A percentile compares a stretch with the other conserved stretches of the same genome.
These are phyloP conservation scores for Chrysolina oricalcia DNA, from an alignment of 2,888 invertebrate species.

Conservation along the genomic window DNA sequence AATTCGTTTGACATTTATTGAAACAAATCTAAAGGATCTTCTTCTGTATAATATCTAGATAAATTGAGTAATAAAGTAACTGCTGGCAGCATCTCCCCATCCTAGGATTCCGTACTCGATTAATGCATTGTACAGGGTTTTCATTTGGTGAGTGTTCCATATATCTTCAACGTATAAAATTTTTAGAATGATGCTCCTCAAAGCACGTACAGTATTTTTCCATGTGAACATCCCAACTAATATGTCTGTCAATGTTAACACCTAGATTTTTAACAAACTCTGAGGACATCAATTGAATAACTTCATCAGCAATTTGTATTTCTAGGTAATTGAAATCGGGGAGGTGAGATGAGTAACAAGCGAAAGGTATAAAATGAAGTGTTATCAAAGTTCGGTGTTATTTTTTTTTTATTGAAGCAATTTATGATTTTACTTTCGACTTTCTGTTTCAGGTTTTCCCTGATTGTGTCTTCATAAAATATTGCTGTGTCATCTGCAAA, in stretches of 20 bases:
- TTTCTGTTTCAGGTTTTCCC: conserved; percentile 9
- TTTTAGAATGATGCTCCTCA: conserved; percentile 13
- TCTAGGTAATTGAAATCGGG: too few species aligned
- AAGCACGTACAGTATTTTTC: background rate
- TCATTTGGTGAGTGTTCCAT: too few species aligned
- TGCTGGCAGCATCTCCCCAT: too few species aligned
- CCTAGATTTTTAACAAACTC: conserved; percentile 15
- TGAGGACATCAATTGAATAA: too few species aligned
- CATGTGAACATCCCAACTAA: conserved; percentile 17
- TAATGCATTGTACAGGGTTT: too few species aligned
- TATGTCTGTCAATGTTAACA: conserved; percentile 23
- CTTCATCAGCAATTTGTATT: too few species aligned
- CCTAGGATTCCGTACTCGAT: too few species aligned
- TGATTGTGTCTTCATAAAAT: conserved; percentile 16
- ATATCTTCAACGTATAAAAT: background rate
- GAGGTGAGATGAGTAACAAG: conserved; percentile 21
- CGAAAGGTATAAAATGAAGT: background rate
- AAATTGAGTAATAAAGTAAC: background rate
- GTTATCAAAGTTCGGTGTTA: conserved; percentile 6
- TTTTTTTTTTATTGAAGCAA: conserved; percentile 21
- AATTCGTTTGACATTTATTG: background rate
- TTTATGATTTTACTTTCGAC: conserved; percentile 16
- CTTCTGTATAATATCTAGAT: background rate
- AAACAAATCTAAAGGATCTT: conserved; percentile 1
- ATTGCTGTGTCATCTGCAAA: conserved; percentile 30